phyloP scores from a whole-genome alignment of 2,888 invertebrate species.

The Julus scandinavius region DNA sequence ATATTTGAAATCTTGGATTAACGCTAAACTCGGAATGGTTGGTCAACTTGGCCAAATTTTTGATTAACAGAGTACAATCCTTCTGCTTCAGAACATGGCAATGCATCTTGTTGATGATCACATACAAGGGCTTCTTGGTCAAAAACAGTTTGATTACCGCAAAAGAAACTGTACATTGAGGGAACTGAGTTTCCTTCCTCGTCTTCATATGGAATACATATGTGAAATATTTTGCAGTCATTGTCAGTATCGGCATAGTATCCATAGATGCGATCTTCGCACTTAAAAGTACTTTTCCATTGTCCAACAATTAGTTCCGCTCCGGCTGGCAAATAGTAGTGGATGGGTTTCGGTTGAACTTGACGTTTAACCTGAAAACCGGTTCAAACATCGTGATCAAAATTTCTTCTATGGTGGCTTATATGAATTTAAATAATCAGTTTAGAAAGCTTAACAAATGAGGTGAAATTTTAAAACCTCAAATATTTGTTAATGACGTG shows the following conservation, averaged over 20 bases:
- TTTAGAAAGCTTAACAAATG: not conserved
- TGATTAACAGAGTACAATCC: conserved; percentile 60
- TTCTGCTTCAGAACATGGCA: conserved; percentile 60
- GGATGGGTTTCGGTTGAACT: not conserved
- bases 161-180: conserved; percentile 59
- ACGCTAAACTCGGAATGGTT: conserved; percentile 11
- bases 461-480: not conserved
- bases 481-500: too few relatives aligned
- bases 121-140: conserved; percentile 60
- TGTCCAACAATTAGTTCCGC: conserved; percentile 51
- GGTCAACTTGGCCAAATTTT: conserved; percentile 59
- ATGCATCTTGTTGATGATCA: conserved; percentile 59
- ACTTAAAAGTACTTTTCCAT: conserved; percentile 59
- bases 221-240: conserved; percentile 55
- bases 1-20: too few relatives aligned
- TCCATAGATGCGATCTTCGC: conserved; percentile 55
- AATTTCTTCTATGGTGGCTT: not conserved
- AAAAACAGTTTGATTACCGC: conserved; percentile 61
- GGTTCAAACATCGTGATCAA: not conserved
- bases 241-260: conserved; percentile 55
- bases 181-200: conserved; percentile 22
- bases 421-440: not conserved
- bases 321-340: conserved; percentile 51
- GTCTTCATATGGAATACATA: conserved; percentile 52
- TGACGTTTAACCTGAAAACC: conserved; percentile 53